Evolutionary conservation across 2,797 vertebrate genomes (phyloP), one percentile per base, ranked within the genome.

Genomic region (Coregonus ussuriensis): DNA sequence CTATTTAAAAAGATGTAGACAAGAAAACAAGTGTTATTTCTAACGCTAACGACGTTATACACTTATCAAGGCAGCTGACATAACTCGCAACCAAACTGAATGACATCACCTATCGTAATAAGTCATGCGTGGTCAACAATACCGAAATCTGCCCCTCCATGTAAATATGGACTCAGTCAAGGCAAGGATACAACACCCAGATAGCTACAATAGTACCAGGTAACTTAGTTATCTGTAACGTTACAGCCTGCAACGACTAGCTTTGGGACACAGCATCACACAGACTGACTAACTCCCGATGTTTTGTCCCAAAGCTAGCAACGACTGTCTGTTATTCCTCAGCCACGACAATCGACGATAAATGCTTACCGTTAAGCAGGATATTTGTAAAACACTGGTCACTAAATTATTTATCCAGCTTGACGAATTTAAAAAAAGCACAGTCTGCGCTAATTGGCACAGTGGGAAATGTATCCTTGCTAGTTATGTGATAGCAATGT

Each of bases 291-390:
- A 41, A 9, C 41, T 9, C 41, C 41, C 41, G 7, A 41, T 9
- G 41, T 47, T 47, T 7, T 47, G 9, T 47, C 41, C 41, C 41
- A 3, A 47, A 47, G 3, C 41, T 11, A 47, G 9, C 41, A 47
- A 56, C 54, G 18, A 18, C 54, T n/a, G 54, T 59, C 56, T 21
- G 37, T 11, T 59, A 21, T 59, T 59, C 21, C n/a, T 21, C 14
- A 7, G 69, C 3, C 15, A 11, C 41, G 21, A 51, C 11, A 9
- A 13, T 14, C 11, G 54, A 33, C 15, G 35, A 65, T 51, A 18
- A 72, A 83, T 29, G 21, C 89, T 90, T 87, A 92, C 91, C 91
- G 69, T 87, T 54, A 52, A 52, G 33, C 33, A 31, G 56, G 14
- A 73, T 29, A 76, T 4, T 51, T 37, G 31, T 41, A 73, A 66